A percentile compares a stretch with the other conserved stretches of the same genome.
Evolutionary conservation across 2,888 invertebrate genomes (phyloP).

Genomic region (Volucella bombylans): DNA sequence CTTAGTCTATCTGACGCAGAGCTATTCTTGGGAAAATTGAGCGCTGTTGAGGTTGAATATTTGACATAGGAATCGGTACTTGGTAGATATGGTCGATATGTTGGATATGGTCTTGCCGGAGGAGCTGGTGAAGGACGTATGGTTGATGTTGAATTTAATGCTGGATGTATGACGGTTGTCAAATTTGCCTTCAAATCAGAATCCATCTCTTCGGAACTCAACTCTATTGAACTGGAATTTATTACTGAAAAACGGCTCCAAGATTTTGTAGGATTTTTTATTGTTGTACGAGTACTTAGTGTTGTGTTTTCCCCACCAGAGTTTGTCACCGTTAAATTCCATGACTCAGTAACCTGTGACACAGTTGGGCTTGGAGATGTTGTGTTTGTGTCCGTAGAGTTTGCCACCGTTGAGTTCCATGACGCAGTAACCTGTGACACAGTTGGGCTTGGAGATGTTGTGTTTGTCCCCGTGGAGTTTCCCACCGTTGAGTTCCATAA

Average conservation of each 20-base stretch:
- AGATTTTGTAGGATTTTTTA: not conserved
- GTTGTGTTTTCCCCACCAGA: not conserved
- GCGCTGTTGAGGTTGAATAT: conserved; percentile 21
- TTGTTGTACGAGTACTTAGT: not conserved
- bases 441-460: not conserved
- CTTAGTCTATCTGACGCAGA: conserved; percentile 7
- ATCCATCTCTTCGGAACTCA: not conserved
- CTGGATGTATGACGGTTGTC: too few species aligned
- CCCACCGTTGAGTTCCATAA: not conserved
- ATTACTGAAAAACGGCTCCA: not conserved
- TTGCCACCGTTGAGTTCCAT: conserved; percentile 5
- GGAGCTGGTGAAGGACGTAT: not conserved
- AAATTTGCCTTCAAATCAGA: too few species aligned
- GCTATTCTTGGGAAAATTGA: conserved; percentile 33
- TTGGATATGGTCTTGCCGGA: not conserved
- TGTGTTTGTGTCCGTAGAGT: not conserved
- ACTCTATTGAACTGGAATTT: not conserved
- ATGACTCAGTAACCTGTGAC: not conserved
- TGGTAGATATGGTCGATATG: not conserved
- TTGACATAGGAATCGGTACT: not conserved
- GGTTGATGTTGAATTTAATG: too few species aligned
- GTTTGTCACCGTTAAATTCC: not conserved
- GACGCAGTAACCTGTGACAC: not conserved
- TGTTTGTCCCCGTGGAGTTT: not conserved
- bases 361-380: not conserved